phyloP scores from a whole-genome alignment of 37 sponge, comb jelly and placozoan genomes.

The Sycon ciliatum region DNA sequence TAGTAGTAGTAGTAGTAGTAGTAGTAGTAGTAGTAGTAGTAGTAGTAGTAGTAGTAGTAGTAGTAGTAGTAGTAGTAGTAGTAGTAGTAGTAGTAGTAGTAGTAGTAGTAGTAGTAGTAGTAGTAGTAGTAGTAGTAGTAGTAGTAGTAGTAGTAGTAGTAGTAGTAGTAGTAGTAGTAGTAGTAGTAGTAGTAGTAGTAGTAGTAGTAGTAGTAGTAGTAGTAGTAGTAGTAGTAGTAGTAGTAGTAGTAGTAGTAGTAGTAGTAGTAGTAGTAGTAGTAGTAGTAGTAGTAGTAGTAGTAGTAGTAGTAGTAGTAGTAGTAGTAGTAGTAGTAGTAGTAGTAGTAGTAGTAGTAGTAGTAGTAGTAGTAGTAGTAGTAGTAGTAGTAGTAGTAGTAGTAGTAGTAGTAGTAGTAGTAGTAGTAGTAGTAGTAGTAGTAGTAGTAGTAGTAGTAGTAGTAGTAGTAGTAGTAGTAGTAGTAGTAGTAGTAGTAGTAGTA shows the following conservation, averaged over 20 bases:
- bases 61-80: constrained; percentile 6
- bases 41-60: constrained; percentile 8
- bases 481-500: constrained; percentile 6
- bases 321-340: constrained; percentile 8
- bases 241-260: constrained; percentile 6
- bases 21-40: constrained; percentile 8
- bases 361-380: constrained; percentile 6
- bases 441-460: constrained; percentile 8
- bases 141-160: constrained; percentile 8
- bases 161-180: constrained; percentile 8
- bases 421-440: constrained; percentile 6
- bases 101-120: constrained; percentile 8
- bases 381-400: constrained; percentile 8
- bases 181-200: constrained; percentile 6
- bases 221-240: constrained; percentile 8
- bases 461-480: constrained; percentile 8
- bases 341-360: constrained; percentile 8
- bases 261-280: constrained; percentile 8
- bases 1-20: constrained; percentile 6
- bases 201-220: constrained; percentile 8
- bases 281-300: constrained; percentile 8
- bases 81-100: constrained; percentile 8
- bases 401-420: constrained; percentile 8
- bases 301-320: constrained; percentile 6
- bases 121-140: constrained; percentile 6